Conservation (phyloP, 1,140 invertebrate genomes). For the Pseudomyrmex flavicornis region DNA sequence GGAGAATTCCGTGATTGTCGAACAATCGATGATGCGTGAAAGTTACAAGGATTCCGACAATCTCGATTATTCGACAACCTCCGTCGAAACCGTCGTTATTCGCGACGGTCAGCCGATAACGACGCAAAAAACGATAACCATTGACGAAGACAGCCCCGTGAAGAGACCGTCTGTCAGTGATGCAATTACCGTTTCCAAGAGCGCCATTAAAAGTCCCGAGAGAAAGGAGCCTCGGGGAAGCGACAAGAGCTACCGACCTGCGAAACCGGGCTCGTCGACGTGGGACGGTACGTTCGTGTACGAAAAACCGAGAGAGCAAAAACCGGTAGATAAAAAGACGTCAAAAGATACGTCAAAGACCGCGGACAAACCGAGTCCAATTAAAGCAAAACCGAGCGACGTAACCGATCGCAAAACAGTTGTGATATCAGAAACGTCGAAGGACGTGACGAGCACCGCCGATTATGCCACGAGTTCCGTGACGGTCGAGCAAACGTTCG, state of each 20-base stretch:
- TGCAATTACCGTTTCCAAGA: conserved; percentile 21
- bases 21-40: conserved; percentile 70
- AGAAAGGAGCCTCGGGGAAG: conserved; percentile 33
- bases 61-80: conserved; percentile 72
- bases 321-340: conserved; percentile 25
- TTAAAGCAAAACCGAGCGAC: background rate
- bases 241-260: conserved; percentile 56
- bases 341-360: background rate
- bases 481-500: conserved; percentile 9
- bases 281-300: conserved; percentile 73
- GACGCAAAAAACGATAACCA: conserved; percentile 50
- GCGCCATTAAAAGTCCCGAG: conserved; percentile 27
- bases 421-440: conserved; percentile 29
- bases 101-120: conserved; percentile 76
- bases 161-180: conserved; percentile 23
- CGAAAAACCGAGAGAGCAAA: conserved; percentile 60
- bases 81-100: conserved; percentile 77
- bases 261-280: conserved; percentile 67
- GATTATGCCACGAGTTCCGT: conserved; percentile 52
- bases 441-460: conserved; percentile 5
- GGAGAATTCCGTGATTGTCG: conserved; percentile 66
- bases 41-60: conserved; percentile 73
- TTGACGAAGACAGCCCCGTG: conserved; percentile 50
- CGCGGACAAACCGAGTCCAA: background rate
- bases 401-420: background rate